Evolutionary conservation across 2,888 invertebrate species (phyloP), one percentile per base, ranked within the genome.

Genomic region (Epinotia ramella): DNA sequence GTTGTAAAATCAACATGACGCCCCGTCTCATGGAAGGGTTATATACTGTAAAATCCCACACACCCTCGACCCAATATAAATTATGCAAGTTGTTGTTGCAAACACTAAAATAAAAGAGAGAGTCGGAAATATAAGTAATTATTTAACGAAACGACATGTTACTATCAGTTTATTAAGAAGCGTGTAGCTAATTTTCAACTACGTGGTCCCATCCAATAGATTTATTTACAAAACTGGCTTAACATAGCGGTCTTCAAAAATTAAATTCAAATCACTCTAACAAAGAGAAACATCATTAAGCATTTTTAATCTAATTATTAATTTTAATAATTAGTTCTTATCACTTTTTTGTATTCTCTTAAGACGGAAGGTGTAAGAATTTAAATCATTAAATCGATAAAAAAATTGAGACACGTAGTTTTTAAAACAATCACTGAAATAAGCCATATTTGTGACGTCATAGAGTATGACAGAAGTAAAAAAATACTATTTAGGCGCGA

Each of bases 171-270:
- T 49, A 20, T 40, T 18, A 53, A 33, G 2, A 56, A 68, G 63
- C 44, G 53, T 67, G 33, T 44, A 68, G 13, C 56, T 68, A 73
- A 64, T 28, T 49, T 40, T 56, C n/a, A 59, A 70, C 64, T 70
- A 74, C 69, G 69, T 74, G 69, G 74, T 74, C 74, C 69, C 69
- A 64, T 65, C 5, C 63, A 65, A 69, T 64, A 74, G 57, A 59
- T 64, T 40, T 33, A 44, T 56, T 62, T 63, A 67, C 49, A 69
- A 64, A 63, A 18, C 18, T 24, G 72, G 13, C 72, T 18, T 16
- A 59, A 46, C 18, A 65, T n/a, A n/a, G 2, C 6, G n/a, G n/a
- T 53, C 13, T 53, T 6, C 7, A n/a, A 53, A 16, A 49, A 49
- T n/a, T 7, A 5, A 49, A 28, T 2, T 28, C 24, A 49, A 49